These are phyloP conservation scores for Leptinotarsa haldemani DNA, from an alignment of 2,888 invertebrate species.

Conservation along the genomic window DNA sequence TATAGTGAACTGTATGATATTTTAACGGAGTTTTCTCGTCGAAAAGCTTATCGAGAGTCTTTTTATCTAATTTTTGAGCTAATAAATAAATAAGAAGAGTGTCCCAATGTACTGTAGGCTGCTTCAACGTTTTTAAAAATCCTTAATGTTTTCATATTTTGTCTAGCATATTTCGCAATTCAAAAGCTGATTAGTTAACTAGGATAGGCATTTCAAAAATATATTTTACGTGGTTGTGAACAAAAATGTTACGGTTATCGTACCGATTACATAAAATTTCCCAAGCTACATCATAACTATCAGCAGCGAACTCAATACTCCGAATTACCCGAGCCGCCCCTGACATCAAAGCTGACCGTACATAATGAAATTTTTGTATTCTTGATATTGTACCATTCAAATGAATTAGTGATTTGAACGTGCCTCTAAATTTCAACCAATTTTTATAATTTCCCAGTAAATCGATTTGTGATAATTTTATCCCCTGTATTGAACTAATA, in stretches of 20 bases:
- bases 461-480: constrained; percentile 1
- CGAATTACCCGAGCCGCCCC: constrained; percentile 19
- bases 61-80: constrained; percentile 10
- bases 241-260: constrained; percentile 2
- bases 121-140: background rate
- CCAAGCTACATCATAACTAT: constrained; percentile 16
- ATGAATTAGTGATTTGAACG: constrained; percentile 13
- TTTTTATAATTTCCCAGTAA: constrained; percentile 2
- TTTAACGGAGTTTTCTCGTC: too few relatives aligned
- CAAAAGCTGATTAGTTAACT: background rate
- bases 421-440: constrained; percentile 19
- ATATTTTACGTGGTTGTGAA: constrained; percentile 14
- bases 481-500: background rate
- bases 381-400: background rate
- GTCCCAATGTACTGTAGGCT: constrained; percentile 9
- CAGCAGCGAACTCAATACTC: background rate
- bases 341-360: background rate
- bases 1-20: too few relatives aligned
- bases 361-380: constrained; percentile 24
- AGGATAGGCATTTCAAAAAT: constrained; percentile 4
- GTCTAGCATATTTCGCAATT: background rate
- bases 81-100: constrained; percentile 8
- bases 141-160: background rate
- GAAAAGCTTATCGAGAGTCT: too few relatives aligned
- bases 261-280: constrained; percentile 2